A percentile compares a stretch with the other conserved stretches of the same genome.
phyloP scores from a whole-genome alignment of 1,140 invertebrate species.

The Leucophenga varia region DNA sequence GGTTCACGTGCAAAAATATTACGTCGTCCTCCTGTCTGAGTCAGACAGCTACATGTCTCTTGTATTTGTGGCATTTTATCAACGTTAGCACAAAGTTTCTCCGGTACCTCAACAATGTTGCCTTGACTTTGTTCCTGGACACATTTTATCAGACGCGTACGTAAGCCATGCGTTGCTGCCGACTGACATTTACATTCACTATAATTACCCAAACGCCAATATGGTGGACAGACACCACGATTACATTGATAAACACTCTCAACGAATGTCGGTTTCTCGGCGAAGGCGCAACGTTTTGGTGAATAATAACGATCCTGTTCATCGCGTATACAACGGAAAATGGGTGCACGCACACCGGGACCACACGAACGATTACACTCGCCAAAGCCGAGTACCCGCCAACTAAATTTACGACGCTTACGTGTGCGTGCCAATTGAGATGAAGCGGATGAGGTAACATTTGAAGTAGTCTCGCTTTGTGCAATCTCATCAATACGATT shows the following conservation, averaged over 20 bases:
- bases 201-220: conserved; percentile 52
- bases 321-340: conserved; percentile 65
- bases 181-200: conserved; percentile 59
- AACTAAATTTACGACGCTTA: conserved; percentile 66
- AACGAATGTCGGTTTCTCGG: conserved; percentile 60
- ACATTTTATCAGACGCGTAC: conserved; percentile 63
- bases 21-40: conserved; percentile 12
- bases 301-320: conserved; percentile 63
- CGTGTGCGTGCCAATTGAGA: conserved; percentile 29
- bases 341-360: conserved; percentile 71
- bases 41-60: conserved; percentile 27
- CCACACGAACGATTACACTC: conserved; percentile 78
- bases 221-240: conserved; percentile 65
- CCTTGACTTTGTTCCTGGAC: conserved; percentile 57
- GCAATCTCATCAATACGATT: conserved; percentile 12
- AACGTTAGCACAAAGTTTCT: conserved; percentile 48
- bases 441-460: neutral
- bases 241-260: conserved; percentile 67
- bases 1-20: conserved; percentile 9
- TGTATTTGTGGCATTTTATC: conserved; percentile 34
- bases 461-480: conserved; percentile 5
- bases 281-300: conserved; percentile 65
- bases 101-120: conserved; percentile 57
- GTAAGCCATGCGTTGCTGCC: conserved; percentile 62
- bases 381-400: conserved; percentile 76